Conservation (phyloP, 2,113 vertebrate genomes). For the Nycticorax nycticorax region DNA sequence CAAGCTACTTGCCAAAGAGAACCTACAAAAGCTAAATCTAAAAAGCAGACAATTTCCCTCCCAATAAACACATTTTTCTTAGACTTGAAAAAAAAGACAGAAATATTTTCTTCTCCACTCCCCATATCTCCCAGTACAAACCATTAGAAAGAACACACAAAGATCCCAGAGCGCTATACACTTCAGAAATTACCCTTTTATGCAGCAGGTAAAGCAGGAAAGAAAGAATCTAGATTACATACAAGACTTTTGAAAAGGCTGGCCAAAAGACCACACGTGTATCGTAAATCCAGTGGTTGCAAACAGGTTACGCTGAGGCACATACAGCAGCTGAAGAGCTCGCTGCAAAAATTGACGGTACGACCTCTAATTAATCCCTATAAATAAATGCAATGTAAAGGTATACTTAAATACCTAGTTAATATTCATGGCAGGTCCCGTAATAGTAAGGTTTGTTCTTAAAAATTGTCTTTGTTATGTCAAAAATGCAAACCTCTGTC, state of each 20-base stretch:
- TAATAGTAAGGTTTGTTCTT: neutral
- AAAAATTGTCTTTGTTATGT: neutral
- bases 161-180: neutral
- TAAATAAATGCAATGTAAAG: neutral
- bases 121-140: neutral
- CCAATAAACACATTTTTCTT: neutral
- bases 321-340: neutral
- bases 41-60: neutral
- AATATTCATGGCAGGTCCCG: neutral
- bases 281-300: rapidly evolving
- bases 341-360: neutral
- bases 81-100: neutral
- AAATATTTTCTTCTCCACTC: neutral
- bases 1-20: neutral
- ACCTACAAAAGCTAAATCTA: neutral
- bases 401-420: neutral
- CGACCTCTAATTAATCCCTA: neutral
- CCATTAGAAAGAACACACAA: neutral
- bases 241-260: neutral
- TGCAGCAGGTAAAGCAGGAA: neutral
- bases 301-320: neutral
- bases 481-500: neutral
- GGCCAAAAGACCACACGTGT: neutral
- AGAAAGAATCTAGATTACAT: neutral
- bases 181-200: neutral